Conservation (phyloP, 2,113 vertebrate genomes). For the Entelurus aequoreus region DNA sequence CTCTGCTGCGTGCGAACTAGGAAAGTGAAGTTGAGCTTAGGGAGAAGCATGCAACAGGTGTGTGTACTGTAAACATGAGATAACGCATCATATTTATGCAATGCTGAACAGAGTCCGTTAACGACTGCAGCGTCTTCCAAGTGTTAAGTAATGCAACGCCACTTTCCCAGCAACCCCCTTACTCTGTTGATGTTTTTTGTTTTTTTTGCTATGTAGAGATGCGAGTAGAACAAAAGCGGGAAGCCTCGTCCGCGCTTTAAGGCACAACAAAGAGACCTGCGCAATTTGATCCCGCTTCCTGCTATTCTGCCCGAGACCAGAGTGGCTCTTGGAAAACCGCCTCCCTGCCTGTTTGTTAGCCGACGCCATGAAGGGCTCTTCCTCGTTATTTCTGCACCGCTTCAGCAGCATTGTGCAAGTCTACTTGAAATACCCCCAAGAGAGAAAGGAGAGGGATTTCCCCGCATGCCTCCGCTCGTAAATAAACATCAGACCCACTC, state of each 20-base stretch:
- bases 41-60: conserved; percentile 11
- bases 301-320: conserved; percentile 6
- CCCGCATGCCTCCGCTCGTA: conserved; percentile 1
- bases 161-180: conserved; percentile 23
- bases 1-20: conserved; percentile 9
- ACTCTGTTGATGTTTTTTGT: conserved; percentile 33
- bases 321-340: conserved; percentile 28
- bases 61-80: background rate
- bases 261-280: conserved; percentile 55
- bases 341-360: conserved; percentile 33
- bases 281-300: conserved; percentile 52
- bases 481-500: background rate
- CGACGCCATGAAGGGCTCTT: conserved; percentile 28
- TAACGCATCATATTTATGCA: background rate
- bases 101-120: background rate
- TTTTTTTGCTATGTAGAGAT: conserved; percentile 13
- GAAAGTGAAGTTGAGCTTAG: background rate
- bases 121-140: background rate
- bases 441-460: conserved; percentile 29
- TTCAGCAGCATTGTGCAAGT: conserved; percentile 34
- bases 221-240: conserved; percentile 58
- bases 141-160: conserved; percentile 35
- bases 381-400: conserved; percentile 35
- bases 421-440: background rate
- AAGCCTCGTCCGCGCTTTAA: conserved; percentile 46